These are phyloP conservation scores for Rotaria sp. DNA, from an alignment of 2,888 invertebrate species.

Conservation along the genomic window DNA sequence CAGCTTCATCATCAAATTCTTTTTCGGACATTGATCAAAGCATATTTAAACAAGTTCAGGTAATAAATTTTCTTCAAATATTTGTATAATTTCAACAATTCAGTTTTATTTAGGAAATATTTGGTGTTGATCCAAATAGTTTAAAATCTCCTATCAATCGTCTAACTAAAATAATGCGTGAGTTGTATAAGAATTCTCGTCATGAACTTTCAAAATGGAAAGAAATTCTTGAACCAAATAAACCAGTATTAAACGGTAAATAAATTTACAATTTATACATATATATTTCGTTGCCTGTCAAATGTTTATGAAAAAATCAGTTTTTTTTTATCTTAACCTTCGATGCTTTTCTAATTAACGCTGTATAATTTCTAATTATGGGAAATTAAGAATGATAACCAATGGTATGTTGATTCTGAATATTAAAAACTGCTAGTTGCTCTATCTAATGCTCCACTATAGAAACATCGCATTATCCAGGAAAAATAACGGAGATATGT, in stretches of 20 bases:
- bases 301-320: no score
- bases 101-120: background rate
- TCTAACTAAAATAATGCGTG: background rate
- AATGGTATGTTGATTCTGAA: no score
- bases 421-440: no score
- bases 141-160: background rate
- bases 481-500: no score
- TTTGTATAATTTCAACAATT: background rate
- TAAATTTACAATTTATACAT: background rate
- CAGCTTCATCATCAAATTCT: background rate
- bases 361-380: no score
- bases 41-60: background rate
- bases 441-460: no score
- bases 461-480: no score
- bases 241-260: background rate
- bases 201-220: background rate
- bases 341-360: no score
- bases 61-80: background rate
- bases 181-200: background rate
- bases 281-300: no score
- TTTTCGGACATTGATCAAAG: background rate
- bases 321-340: no score
- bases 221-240: background rate
- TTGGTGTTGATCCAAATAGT: background rate
- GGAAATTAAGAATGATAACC: no score